Base-by-base conservation (phyloP, 2,113 vertebrate genomes). In the Pygathrix nemaeus region DNA sequence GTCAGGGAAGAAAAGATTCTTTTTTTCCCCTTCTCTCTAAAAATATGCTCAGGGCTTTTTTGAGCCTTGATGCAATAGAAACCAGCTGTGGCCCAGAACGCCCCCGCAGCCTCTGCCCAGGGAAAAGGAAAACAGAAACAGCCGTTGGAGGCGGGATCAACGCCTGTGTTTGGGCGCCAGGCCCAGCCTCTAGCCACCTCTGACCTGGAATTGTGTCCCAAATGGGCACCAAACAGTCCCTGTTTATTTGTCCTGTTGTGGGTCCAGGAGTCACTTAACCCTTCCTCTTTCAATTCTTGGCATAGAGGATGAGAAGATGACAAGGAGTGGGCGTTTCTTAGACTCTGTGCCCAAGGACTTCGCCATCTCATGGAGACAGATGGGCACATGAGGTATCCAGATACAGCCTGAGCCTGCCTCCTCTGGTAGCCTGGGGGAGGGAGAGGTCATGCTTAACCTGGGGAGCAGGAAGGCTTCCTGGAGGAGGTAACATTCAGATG, bases 21-120 rank as follows among this genome's bases (percentile, higher is more conserved):
- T 87, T 88, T 85, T 16, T 2, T 8, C 95, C 93, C 52, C 57
- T 97, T 92, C 70, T 96, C 96, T 97, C 98, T 98, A 97, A 98
- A 98, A 98, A 98, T 98, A 98, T 93, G 96, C 84, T 94, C 80
- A 55, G 83, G 70, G 72, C 94, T 97, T 97, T 97, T 97, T 97
- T 97, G 93, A 97, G 97, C 64, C 83, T 88, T 10, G n/a, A 76
- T 93, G 93, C 96, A 97, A 98, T 97, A 95, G 85, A 97, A 97
- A 92, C 96, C 97, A 97, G 97, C 97, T 98, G 97, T 85, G 97
- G 94, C 94, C 97, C 55, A 20, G 73, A 84, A 93, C 12, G 73
- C 81, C 83, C 92, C 93, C 3, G 1, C 94, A 79, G 94, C 88
- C 90, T 90, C 81, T 52, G 90, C 93, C 80, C 64, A 27, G 80